Evolutionary conservation across 2,113 vertebrate genomes (phyloP), one percentile per base, ranked within the genome.

Genomic region (Ptychochromis oligacanthus): DNA sequence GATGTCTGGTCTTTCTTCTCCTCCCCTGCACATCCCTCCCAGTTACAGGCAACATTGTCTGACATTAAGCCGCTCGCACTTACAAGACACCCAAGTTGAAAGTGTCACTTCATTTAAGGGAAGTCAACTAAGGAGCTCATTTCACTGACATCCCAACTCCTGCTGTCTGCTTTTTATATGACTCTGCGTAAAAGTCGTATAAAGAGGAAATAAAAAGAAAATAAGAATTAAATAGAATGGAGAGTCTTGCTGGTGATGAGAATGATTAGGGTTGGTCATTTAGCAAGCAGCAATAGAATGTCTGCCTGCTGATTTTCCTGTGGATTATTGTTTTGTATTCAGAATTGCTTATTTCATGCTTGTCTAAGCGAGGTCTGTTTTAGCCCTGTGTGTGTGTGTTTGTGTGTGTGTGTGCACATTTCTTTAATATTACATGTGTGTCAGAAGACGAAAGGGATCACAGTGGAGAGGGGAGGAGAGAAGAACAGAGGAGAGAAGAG

Each of bases 371-470:
- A 88, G 77, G 56, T 74, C 79, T 90, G 77, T 84, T 85, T 82
- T 62, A 38, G 61, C 65, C 84, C 22, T 40, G 52, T 58, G 74
- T 70, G 74, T 12, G 36, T 54, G 18, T 40, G 15, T 43, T 43
- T 80, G 85, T 87, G 70, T 89, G 40, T 90, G 75, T 80, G 54
- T 38, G 36, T 38, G 36, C 2, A 80, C 83, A 60, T 86, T 87
- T 89, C 75, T 83, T 88, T 91, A 86, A 90, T 92, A 91, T 92
- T 92, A 82, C 90, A 93, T 93, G 85, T 74, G 58, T 74, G 79
- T 87, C 79, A n/a, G 75, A 78, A 78, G 89, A 92, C 49, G 9
- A 84, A 82, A 81, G 56, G 83, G 67, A 90, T 88, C 82, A 49
- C 57, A 82, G 75, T 79, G 46, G 75, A 74, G 78, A 49, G 43